A percentile compares a stretch with the other conserved stretches of the same genome.
phyloP scores from a whole-genome alignment of 64 coral and sea anemone species.

The Trachythela sp. region DNA sequence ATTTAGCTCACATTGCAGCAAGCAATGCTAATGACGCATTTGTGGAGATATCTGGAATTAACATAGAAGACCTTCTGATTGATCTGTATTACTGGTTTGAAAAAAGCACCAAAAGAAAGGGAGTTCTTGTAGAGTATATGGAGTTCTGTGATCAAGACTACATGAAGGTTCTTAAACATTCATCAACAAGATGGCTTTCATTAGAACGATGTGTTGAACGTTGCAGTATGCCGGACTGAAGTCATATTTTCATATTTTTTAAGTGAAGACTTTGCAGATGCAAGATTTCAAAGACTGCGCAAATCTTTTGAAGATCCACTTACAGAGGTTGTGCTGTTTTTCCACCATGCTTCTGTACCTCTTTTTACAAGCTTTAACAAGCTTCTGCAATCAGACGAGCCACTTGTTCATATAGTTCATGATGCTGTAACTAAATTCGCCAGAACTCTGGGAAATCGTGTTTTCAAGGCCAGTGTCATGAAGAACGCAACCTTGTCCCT shows the following conservation, averaged over 20 bases:
- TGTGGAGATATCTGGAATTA: constrained; percentile 25
- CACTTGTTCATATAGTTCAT: background rate
- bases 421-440: too few species aligned
- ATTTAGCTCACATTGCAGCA: constrained; percentile 35
- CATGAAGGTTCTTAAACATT: constrained; percentile 15
- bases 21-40: constrained; percentile 19
- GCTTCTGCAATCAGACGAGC: background rate
- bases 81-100: constrained; percentile 32
- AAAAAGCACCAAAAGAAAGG: constrained; percentile 21
- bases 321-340: background rate
- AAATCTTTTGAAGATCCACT: background rate
- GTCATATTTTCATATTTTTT: constrained; percentile 38
- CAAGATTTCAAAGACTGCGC: background rate
- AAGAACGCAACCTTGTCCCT: too few species aligned
- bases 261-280: background rate
- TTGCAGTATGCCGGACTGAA: background rate
- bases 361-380: background rate
- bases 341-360: background rate
- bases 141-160: background rate
- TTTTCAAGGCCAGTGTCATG: too few species aligned
- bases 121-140: background rate
- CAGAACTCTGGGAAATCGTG: too few species aligned
- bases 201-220: background rate
- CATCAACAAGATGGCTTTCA: constrained; percentile 23
- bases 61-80: constrained; percentile 29